Base-by-base conservation (phyloP, 2,797 vertebrate genomes). In the Sebastolobus altivelis region DNA sequence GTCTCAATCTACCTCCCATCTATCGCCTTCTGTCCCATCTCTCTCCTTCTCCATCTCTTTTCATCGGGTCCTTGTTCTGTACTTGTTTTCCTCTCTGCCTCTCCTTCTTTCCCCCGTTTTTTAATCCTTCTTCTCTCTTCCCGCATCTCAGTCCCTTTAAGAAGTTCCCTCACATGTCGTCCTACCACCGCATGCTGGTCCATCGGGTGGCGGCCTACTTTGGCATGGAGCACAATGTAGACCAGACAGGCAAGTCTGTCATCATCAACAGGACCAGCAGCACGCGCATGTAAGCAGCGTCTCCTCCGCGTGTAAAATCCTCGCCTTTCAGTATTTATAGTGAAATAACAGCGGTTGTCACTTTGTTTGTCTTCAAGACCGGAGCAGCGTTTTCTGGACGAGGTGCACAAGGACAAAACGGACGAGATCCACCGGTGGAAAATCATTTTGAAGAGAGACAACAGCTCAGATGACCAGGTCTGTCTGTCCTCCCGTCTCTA, bases 161-260 rank as follows among this genome's bases (percentile, higher is more conserved):
- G 95, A 98, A 98, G 96, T 99, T 99, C 92, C 97, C 97, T 88
- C 97, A 98, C 95, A 99, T 99, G 98, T 99, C 98, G 0, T 98
- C 97, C 0, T 99, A 99, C 91, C 98, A 99, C 94, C 97, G 97
- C 75, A 99, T 99, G 98, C 94, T 99, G 79, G 97, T 99, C 81
- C 98, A 99, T 88, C 96, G 98, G 79, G 97, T 98, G 87, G 97
- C 97, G 6, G 98, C 98, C 83, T 99, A 98, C 94, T 99, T 99
- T 82, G 98, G 98, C 81, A 96, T 99, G 97, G 98, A 99, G 92
- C 98, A 99, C 92, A 99, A 99, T n/a, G 98, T 99, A 85, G 98
- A 99, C 95, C 98, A 99, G 91, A 98, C 97, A 71, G 98, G 98
- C 82, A 99, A 98, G 94, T 97, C 97, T 65, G 97, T 99, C 63